Percentiles rank a stretch among this genome's conserved stretches.
These are phyloP conservation scores for Gerosis bhagava DNA, from an alignment of 2,888 invertebrate genomes.

Conservation along the genomic window DNA sequence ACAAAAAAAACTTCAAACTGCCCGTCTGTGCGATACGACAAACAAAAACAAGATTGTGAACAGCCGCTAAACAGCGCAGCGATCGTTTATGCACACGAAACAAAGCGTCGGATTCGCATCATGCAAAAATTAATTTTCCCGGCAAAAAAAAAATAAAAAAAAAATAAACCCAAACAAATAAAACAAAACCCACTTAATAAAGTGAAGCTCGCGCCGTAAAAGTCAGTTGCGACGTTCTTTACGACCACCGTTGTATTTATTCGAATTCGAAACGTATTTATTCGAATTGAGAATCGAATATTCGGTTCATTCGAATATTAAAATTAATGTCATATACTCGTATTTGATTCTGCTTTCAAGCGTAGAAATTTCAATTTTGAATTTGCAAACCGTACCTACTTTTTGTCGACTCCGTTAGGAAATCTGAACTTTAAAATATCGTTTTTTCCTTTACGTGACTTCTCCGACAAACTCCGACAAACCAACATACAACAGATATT, in stretches of 20 bases:
- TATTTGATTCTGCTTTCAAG: too few species aligned
- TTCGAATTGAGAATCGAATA: conserved; percentile 15
- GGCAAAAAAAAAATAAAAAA: conserved; percentile 37
- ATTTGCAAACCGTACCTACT: too few species aligned
- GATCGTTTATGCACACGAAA: conserved; percentile 57
- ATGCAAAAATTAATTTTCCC: conserved; percentile 60
- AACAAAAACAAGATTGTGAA: conserved; percentile 32
- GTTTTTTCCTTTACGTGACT: too few species aligned
- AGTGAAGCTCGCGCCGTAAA: conserved; percentile 48
- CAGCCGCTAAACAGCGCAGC: conserved; percentile 47
- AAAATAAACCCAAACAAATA: conserved; percentile 34
- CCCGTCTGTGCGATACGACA: neutral
- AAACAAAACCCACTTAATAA: conserved; percentile 34
- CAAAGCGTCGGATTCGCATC: conserved; percentile 38
- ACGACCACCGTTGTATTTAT: conserved; percentile 54
- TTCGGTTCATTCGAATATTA: conserved; percentile 7
- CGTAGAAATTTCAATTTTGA: too few species aligned
- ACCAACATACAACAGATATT: too few species aligned
- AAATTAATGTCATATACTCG: too few species aligned
- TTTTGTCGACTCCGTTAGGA: too few species aligned
- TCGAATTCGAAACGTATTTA: conserved; percentile 33
- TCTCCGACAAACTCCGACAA: too few species aligned
- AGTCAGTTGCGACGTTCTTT: conserved; percentile 51
- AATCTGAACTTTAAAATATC: too few species aligned
- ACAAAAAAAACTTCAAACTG: too few species aligned